phyloP scores from a whole-genome alignment of 1,140 invertebrate species.

The Drosophila tropicalis region DNA sequence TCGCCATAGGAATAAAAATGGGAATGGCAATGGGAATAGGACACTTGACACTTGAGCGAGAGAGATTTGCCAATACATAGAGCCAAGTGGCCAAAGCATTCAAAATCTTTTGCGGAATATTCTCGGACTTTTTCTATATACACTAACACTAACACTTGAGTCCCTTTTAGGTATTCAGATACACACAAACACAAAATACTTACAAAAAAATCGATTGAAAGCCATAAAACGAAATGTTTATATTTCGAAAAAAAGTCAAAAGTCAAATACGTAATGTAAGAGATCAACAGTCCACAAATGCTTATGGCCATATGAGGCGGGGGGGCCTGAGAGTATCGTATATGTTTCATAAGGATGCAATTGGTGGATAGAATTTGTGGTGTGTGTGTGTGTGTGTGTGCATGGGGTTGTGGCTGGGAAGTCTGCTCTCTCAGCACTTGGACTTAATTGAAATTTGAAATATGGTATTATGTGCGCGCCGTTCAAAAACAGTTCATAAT shows the following conservation, averaged over 20 bases:
- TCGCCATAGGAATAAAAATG: neutral
- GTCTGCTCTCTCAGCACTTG: constrained; percentile 78
- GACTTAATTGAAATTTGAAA: constrained; percentile 83
- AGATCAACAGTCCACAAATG: constrained; percentile 51
- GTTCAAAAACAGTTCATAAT: constrained; percentile 80
- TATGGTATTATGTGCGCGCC: constrained; percentile 80
- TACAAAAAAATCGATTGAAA: constrained; percentile 57
- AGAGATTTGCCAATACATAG: constrained; percentile 53
- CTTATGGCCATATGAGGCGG: neutral
- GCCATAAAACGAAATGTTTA: constrained; percentile 78
- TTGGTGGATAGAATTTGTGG: constrained; percentile 41
- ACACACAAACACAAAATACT: neutral
- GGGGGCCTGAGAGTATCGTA: constrained; percentile 1
- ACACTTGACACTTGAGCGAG: neutral
- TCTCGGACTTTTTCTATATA: constrained; percentile 27
- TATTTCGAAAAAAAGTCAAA: constrained; percentile 74
- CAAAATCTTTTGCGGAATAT: neutral
- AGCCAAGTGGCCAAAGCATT: constrained; percentile 43
- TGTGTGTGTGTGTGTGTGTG: neutral
- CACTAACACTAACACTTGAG: constrained; percentile 69
- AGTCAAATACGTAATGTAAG: constrained; percentile 69
- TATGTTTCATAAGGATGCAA: constrained; percentile 41
- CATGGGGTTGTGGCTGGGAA: constrained; percentile 1
- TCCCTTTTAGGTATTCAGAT: constrained; percentile 54
- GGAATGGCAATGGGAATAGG: neutral